A percentile compares a stretch with the other conserved stretches of the same genome.
phyloP scores from a whole-genome alignment of 2,797 vertebrate species.

The Arrhamphus sclerolepis region DNA sequence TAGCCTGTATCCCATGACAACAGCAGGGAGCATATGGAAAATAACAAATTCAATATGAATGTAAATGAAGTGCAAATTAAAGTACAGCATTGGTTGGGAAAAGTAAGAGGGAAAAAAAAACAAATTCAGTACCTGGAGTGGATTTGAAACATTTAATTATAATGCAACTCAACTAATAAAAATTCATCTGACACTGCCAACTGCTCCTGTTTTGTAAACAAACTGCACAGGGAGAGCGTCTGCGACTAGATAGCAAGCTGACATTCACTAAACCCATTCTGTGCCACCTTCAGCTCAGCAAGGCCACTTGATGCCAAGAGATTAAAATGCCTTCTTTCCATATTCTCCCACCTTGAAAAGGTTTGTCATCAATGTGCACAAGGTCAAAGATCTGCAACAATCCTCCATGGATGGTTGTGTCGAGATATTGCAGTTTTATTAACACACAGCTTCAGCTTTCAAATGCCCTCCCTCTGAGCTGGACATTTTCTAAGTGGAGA shows the following conservation, averaged over 20 bases:
- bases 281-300: conserved; percentile 31
- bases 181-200: conserved; percentile 13
- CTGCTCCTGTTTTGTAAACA: conserved; percentile 11
- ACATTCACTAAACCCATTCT: conserved; percentile 37
- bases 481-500: conserved; percentile 34
- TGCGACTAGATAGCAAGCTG: conserved; percentile 33
- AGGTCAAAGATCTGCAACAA: conserved; percentile 54
- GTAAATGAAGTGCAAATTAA: conserved; percentile 74
- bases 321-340: conserved; percentile 58
- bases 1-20: conserved; percentile 73
- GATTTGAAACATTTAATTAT: conserved; percentile 53
- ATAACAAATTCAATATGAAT: conserved; percentile 77
- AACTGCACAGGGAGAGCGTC: conserved; percentile 31
- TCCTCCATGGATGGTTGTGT: conserved; percentile 12
- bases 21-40: conserved; percentile 68
- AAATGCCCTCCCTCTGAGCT: conserved; percentile 25
- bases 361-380: conserved; percentile 41
- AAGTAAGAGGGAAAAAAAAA: conserved; percentile 9
- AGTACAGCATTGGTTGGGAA: conserved; percentile 43
- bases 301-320: conserved; percentile 51
- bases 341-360: conserved; percentile 29
- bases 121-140: conserved; percentile 28
- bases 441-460: conserved; percentile 41
- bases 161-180: conserved; percentile 35
- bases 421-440: conserved; percentile 52